phyloP scores from a whole-genome alignment of 1,140 invertebrate species.

The Planococcus citri region DNA sequence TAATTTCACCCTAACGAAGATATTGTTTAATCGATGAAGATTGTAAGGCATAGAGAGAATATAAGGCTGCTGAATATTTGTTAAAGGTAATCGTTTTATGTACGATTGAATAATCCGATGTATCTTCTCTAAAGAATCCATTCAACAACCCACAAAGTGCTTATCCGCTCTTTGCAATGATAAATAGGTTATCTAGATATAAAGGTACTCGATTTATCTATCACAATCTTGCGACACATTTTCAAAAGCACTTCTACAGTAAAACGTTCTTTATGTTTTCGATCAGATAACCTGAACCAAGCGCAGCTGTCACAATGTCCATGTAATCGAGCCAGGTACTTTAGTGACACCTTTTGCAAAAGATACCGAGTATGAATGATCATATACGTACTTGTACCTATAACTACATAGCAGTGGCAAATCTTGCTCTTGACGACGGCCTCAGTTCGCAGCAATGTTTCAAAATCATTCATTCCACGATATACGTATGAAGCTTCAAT shows the following conservation, averaged over 20 bases:
- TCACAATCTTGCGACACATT: slow-evolving; percentile 6
- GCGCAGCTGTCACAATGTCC: not conserved
- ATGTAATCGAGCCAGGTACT: not conserved
- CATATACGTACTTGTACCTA: too few species aligned
- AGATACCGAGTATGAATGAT: too few species aligned
- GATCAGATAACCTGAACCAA: not conserved
- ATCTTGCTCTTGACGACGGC: too few species aligned
- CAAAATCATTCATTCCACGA: too few species aligned
- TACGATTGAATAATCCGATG: not conserved
- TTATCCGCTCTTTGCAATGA: not conserved
- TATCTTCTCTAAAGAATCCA: not conserved
- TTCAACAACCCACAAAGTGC: not conserved
- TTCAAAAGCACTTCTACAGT: not conserved
- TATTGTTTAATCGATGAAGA: not conserved
- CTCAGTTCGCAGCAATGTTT: too few species aligned
- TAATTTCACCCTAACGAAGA: not conserved
- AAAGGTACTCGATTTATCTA: slow-evolving; percentile 3
- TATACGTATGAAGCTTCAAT: too few species aligned
- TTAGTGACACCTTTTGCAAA: not conserved
- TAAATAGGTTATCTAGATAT: slow-evolving; percentile 8
- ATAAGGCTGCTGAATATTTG: not conserved
- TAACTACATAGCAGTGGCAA: too few species aligned
- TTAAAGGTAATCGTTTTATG: not conserved
- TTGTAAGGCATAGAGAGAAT: not conserved
- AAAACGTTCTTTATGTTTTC: not conserved